Evolutionary conservation across 2,888 invertebrate genomes (phyloP).

Genomic region (Leucophora obtusa): DNA sequence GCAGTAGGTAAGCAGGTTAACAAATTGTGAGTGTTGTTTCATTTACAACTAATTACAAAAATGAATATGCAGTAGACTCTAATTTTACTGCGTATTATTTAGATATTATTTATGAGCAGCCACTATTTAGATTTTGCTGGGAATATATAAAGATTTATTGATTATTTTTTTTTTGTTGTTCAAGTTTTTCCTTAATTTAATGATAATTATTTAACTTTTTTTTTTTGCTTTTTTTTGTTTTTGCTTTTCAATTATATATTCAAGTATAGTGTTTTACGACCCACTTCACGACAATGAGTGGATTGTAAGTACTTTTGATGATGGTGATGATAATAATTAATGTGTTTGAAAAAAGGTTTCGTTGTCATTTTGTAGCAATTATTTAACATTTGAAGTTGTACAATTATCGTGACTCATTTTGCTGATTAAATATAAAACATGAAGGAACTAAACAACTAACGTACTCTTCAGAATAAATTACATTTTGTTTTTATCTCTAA

Average conservation of each 20-base stretch:
- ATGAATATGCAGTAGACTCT: too few relatives aligned
- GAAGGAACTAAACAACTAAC: not conserved
- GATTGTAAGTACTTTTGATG: not conserved
- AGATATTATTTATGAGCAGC: too few relatives aligned
- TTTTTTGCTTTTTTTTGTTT: not conserved
- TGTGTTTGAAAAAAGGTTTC: not conserved
- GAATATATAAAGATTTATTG: not conserved
- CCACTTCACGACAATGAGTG: not conserved
- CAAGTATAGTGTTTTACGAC: not conserved
- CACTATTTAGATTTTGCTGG: too few relatives aligned
- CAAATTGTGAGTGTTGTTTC: too few relatives aligned
- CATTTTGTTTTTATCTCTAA: not conserved
- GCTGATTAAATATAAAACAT: not conserved
- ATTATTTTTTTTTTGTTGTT: not conserved
- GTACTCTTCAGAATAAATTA: not conserved
- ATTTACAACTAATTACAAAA: too few relatives aligned
- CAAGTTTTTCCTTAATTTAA: not conserved
- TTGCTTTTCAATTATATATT: not conserved
- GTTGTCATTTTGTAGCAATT: conserved; percentile 26
- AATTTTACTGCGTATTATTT: too few relatives aligned
- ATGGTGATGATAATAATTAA: not conserved
- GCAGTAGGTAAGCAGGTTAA: too few relatives aligned
- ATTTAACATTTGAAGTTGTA: conserved; percentile 22
- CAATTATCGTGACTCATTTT: conserved; percentile 27
- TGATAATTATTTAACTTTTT: not conserved